phyloP scores from a whole-genome alignment of 2,113 vertebrate genomes.

The Phrynocephalus versicolor region DNA sequence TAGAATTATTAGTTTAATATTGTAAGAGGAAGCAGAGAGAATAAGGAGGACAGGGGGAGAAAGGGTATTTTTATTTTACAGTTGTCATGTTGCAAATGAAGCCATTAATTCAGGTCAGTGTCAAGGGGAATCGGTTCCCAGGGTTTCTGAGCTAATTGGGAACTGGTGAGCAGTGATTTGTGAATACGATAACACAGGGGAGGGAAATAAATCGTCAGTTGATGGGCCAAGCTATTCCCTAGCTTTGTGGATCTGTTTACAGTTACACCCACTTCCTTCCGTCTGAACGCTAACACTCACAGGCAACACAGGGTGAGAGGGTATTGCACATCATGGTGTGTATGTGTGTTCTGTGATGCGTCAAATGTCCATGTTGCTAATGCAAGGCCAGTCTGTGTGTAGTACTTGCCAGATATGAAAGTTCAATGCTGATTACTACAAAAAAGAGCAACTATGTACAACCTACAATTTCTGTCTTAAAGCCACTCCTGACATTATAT shows the following conservation, averaged over 20 bases:
- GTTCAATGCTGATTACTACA: background rate
- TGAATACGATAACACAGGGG: conserved; percentile 59
- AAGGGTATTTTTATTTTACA: conserved; percentile 52
- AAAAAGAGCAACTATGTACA: background rate
- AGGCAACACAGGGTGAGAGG: background rate
- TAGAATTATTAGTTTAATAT: conserved; percentile 76
- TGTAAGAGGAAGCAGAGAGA: conserved; percentile 55
- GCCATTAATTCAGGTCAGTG: conserved; percentile 63
- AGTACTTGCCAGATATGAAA: background rate
- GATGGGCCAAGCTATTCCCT: conserved; percentile 37
- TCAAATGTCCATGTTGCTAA: background rate
- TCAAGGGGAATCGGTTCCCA: conserved; percentile 59
- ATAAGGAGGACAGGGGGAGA: conserved; percentile 13
- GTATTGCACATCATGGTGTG: background rate
- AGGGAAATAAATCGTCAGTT: conserved; percentile 56
- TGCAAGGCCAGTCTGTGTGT: background rate
- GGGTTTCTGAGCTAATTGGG: conserved; percentile 63
- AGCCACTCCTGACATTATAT: background rate
- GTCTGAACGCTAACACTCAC: conserved; percentile 6
- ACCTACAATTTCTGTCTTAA: background rate
- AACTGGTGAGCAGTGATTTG: conserved; percentile 64
- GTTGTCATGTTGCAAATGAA: conserved; percentile 68
- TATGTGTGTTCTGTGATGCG: background rate
- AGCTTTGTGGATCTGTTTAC: conserved; percentile 32
- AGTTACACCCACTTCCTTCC: conserved; percentile 38